Evolutionary conservation across 2,113 vertebrate genomes (phyloP).

Genomic region (Eclectus roratus): DNA sequence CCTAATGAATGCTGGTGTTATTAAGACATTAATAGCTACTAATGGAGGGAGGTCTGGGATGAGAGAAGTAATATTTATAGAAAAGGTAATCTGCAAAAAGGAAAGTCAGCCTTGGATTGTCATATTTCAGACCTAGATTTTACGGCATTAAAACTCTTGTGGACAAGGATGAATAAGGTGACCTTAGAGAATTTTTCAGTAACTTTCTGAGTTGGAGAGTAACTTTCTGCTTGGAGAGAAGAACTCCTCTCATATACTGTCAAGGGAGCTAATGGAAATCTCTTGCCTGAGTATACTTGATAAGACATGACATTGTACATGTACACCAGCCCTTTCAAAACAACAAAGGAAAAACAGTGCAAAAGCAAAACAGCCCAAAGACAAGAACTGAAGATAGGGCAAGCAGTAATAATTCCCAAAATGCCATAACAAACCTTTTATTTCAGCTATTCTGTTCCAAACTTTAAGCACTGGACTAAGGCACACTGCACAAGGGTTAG

Average conservation of each 20-base stretch:
- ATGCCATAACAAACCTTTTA: neutral
- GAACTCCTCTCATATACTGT: neutral
- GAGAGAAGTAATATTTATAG: neutral
- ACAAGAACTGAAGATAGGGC: neutral
- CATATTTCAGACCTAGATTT: neutral
- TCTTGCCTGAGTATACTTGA: neutral
- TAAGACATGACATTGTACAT: neutral
- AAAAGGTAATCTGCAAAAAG: neutral
- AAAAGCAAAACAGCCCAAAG: neutral
- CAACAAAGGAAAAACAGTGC: neutral
- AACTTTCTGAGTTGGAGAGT: neutral
- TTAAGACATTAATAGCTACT: conserved; percentile 31
- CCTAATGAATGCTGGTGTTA: neutral
- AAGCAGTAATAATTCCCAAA: neutral
- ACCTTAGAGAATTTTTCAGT: conserved; percentile 4
- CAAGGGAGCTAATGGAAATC: neutral
- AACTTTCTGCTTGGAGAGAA: neutral
- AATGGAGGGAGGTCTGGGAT: neutral
- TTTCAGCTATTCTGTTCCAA: neutral
- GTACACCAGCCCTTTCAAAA: neutral
- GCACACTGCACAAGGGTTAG: neutral
- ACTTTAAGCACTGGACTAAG: neutral
- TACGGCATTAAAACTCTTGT: neutral
- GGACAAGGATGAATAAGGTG: neutral
- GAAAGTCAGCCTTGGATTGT: neutral